Conservation (phyloP, 35 echinoderm and acorn worm genomes). For the Heliocidaris tuberculata region DNA sequence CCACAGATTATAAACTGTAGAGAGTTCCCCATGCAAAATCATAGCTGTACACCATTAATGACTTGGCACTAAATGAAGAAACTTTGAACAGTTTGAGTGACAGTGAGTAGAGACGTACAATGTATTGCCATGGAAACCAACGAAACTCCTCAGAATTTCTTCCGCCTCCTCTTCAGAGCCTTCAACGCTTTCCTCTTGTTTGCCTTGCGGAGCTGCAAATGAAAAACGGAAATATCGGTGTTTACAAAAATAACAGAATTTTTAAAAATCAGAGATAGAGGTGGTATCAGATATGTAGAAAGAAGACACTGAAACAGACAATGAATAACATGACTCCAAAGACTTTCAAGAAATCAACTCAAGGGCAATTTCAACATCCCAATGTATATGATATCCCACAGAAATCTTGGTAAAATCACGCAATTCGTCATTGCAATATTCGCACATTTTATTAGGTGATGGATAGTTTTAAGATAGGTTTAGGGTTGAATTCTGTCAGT, state of each 20-base stretch:
- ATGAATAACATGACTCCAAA: too few species aligned
- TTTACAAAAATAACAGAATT: background rate
- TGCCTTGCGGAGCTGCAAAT: slow-evolving; percentile 6
- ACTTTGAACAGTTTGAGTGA: background rate
- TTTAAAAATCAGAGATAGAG: background rate
- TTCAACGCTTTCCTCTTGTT: slow-evolving; percentile 23
- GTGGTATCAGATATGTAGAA: background rate
- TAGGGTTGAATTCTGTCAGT: too few species aligned
- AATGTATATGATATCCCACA: too few species aligned
- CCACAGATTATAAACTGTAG: background rate
- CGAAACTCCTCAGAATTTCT: background rate
- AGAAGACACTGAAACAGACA: too few species aligned
- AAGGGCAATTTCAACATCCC: too few species aligned
- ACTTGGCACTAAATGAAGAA: background rate
- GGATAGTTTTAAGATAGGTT: too few species aligned
- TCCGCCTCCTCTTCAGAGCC: slow-evolving; percentile 3
- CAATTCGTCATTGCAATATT: too few species aligned
- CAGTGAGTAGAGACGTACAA: background rate
- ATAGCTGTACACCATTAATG: background rate
- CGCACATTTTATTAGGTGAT: too few species aligned
- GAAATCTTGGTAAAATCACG: too few species aligned
- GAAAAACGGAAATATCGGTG: background rate
- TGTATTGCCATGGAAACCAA: background rate
- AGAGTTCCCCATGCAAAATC: background rate
- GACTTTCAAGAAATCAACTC: too few species aligned